These are phyloP conservation scores for Nymphalis polychloros DNA, from an alignment of 2,888 invertebrate genomes.

Conservation along the genomic window DNA sequence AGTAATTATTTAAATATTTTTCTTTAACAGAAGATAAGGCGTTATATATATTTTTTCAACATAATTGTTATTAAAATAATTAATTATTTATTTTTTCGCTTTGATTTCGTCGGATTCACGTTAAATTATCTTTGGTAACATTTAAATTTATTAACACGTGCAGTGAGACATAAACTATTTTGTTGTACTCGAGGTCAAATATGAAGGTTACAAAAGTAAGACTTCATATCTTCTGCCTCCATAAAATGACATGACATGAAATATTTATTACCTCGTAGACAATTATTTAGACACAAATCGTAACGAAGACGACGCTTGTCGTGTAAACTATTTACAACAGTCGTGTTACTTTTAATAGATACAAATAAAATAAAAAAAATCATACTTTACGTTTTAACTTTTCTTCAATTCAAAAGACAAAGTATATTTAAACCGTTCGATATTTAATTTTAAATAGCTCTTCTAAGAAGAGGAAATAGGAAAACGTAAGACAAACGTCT, in stretches of 20 bases:
- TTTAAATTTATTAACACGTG: not conserved
- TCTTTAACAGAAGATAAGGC: too few species aligned
- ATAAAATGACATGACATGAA: not conserved
- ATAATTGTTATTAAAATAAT: too few species aligned
- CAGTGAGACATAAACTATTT: not conserved
- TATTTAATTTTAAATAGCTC: not conserved
- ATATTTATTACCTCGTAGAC: not conserved
- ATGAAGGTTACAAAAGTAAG: too few species aligned
- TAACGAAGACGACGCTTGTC: too few species aligned
- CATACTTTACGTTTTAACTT: too few species aligned
- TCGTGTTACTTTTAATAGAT: not conserved
- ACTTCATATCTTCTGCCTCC: too few species aligned
- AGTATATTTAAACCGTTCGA: not conserved
- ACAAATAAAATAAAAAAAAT: too few species aligned
- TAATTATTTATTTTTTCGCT: not conserved
- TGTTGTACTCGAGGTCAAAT: not conserved
- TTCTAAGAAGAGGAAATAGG: conserved; percentile 9
- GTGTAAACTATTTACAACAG: not conserved
- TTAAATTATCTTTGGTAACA: not conserved
- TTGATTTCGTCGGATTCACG: not conserved
- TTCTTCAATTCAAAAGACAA: too few species aligned
- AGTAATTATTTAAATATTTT: too few species aligned
- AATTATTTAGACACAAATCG: not conserved
- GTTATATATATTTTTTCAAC: too few species aligned
- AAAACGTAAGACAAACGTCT: not conserved